Base-by-base conservation (phyloP, 1,140 invertebrate species). In the Goniozus legneri region DNA sequence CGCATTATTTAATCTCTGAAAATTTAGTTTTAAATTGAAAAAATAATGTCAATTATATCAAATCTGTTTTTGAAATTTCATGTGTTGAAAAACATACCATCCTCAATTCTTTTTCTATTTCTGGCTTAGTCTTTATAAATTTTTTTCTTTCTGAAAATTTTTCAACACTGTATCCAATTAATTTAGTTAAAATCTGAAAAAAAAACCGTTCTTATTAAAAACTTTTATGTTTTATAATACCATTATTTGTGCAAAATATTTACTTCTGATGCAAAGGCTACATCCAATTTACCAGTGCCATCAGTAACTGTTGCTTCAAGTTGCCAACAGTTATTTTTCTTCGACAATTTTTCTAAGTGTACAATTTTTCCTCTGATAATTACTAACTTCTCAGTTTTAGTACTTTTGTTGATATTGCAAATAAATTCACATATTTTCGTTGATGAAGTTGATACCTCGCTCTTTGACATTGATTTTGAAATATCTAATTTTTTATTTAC, bases 121-220 rank as follows among this genome's bases (percentile, higher is more conserved):
- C 50, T 7, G 64, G 54, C 59, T 69, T 40, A 4, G 33, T 43
- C 47, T 66, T 72, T 7, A 47, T 58, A 19, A 64, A 47, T 35
- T 65, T 71, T 34, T 65, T 73, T 35, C 60, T 69, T 21, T 54
- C 3, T 20, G 51, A 55, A 53, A 75, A 74, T 51, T 72, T 63
- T 10, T 50, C 12, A 1, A 62, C 52, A 14, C 39, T 65, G 15
- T 65, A 63, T 27, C 69, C 71, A 36, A 73, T 43, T 27, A 68
- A 43, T 34, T 56, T 49, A 44, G 67, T 63, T 6, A 75, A 40
- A 39, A 74, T 41, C 69, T 74, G 19, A 44, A 60, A 63, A 31
- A 43, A 39, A 34, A 37, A 42, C 2, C 2, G 24, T 16, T 16
- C 27, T 45, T 30, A 44, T 0, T 31, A 15, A 33, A 27, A 40